Conservation (phyloP, 2,797 vertebrate genomes). For the Microctenopoma stevenorrisi region DNA sequence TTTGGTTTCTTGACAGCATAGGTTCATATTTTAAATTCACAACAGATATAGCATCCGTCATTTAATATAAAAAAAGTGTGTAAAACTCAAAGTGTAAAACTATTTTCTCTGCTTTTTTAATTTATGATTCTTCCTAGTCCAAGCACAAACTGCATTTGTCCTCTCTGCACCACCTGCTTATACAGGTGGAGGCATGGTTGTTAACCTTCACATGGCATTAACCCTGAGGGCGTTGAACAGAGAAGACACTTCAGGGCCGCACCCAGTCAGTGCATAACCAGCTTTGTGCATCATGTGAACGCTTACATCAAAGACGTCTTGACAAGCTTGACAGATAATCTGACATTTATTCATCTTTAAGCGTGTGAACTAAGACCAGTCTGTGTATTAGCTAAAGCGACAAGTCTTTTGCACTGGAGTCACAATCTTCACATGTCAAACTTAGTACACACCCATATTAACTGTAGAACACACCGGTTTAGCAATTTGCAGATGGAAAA, state of each 20-base stretch:
- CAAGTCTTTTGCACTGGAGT: not conserved
- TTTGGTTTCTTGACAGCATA: not conserved
- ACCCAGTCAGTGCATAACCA: not conserved
- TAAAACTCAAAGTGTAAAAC: not conserved
- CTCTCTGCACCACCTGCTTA: conserved; percentile 3
- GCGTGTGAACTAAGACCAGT: not conserved
- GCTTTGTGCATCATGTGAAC: conserved; percentile 3
- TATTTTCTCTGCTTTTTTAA: not conserved
- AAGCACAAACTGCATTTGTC: not conserved
- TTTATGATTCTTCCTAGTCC: not conserved
- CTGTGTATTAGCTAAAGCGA: not conserved
- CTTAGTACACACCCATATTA: too few species aligned
- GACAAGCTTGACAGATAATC: not conserved
- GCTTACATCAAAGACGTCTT: not conserved
- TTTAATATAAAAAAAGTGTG: too few species aligned
- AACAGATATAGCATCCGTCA: not conserved
- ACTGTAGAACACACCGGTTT: not conserved
- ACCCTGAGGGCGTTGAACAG: conserved; percentile 20
- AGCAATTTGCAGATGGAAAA: too few species aligned
- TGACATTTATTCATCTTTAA: not conserved
- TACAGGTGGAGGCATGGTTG: conserved; percentile 40
- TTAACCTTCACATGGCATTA: not conserved
- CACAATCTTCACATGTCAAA: not conserved
- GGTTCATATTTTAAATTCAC: not conserved
- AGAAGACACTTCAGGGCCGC: conserved; percentile 6